Evolutionary conservation across 2,888 invertebrate species (phyloP).

Genomic region (Tubulanus polymorphus): DNA sequence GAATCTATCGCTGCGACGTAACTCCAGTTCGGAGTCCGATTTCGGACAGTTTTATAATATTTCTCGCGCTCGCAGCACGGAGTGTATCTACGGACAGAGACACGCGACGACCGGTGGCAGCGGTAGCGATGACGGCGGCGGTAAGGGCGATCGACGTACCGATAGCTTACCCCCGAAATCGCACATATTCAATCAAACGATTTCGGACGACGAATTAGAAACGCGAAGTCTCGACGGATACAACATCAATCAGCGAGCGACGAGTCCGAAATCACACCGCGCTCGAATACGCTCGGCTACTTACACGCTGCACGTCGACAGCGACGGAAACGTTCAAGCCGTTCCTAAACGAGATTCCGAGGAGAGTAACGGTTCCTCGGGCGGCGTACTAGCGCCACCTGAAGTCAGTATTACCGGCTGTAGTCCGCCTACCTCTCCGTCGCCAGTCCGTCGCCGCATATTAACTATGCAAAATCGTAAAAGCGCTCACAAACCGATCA

Average conservation of each 20-base stretch:
- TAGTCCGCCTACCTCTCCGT: background rate
- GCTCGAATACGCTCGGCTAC: too few relatives aligned
- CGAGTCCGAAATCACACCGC: background rate
- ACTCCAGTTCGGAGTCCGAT: background rate
- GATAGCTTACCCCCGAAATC: background rate
- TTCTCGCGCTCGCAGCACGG: background rate
- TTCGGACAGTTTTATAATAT: background rate
- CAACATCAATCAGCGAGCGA: background rate
- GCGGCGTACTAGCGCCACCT: background rate
- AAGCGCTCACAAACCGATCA: background rate
- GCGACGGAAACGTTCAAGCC: too few relatives aligned
- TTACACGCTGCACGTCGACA: too few relatives aligned
- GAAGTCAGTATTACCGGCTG: background rate
- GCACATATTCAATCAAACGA: background rate
- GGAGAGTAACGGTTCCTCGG: too few relatives aligned
- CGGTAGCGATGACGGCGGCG: too few relatives aligned
- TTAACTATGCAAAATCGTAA: constrained; percentile 1
- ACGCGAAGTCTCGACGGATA: background rate
- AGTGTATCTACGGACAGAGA: background rate
- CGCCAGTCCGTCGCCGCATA: background rate
- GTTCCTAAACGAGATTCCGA: background rate
- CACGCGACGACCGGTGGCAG: background rate
- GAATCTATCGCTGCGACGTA: background rate
- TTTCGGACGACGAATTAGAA: background rate
- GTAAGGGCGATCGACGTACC: background rate